Evolutionary conservation across 2,113 vertebrate genomes (phyloP).

Genomic region (Pardalotus punctatus): DNA sequence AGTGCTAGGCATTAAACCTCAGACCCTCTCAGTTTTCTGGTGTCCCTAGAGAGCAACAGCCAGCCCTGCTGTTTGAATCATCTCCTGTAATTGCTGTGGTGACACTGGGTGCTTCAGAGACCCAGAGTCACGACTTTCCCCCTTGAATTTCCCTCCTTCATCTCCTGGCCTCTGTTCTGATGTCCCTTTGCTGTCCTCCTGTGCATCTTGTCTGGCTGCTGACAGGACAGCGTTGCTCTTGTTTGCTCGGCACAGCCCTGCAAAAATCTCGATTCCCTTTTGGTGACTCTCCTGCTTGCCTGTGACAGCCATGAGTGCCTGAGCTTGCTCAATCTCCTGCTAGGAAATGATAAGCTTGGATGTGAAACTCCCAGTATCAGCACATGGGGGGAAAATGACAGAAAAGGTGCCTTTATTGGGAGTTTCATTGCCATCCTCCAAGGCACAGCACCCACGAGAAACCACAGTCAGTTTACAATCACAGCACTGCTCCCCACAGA

Average conservation of each 20-base stretch:
- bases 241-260: not conserved
- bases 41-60: not conserved
- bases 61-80: not conserved
- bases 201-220: not conserved
- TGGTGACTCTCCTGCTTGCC: not conserved
- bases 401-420: not conserved
- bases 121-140: not conserved
- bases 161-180: not conserved
- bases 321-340: not conserved
- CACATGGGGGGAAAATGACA: not conserved
- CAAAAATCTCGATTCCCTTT: not conserved
- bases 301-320: not conserved
- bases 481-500: not conserved
- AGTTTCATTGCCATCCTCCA: not conserved
- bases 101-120: not conserved
- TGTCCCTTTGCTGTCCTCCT: not conserved
- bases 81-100: not conserved
- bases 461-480: not conserved
- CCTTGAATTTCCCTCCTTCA: not conserved
- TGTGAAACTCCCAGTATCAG: not conserved
- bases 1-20: not conserved
- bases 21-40: not conserved
- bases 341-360: not conserved
- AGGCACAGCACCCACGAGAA: not conserved
- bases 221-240: fast-evolving